Evolutionary conservation across 2,113 vertebrate genomes (phyloP), one percentile per base, ranked within the genome.

Genomic region (Holacanthus passer): DNA sequence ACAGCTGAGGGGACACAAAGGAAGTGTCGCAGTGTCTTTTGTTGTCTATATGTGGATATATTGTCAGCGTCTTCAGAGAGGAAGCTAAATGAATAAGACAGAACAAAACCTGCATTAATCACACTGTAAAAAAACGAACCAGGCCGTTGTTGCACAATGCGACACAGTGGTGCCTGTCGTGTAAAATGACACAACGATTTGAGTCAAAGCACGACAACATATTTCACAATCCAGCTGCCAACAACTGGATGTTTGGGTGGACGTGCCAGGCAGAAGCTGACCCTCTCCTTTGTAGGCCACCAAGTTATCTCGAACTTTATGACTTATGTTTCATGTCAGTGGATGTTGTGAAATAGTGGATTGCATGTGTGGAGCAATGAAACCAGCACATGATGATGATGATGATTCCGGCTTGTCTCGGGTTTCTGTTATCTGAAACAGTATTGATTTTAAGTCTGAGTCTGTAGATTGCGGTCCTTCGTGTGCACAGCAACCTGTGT

Each of bases 351-450:
- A 63, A 32, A 29, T 32, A n/a, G 39, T 19, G 13, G 24, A 63
- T 41, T 31, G 29, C 41, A 32, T 32, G 35, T 71, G 31, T 24
- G 12, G 48, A 35, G 20, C 1, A 32, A 5, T 17, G 52, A 70
- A 55, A 45, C 56, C 1, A 48, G 29, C 53, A 56, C 55, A 24
- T 24, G 37, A 72, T 64, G 67, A 20, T 32, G 12, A 32, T 59
- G 50, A 59, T 58, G 48, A 37, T 24, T 16, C 24, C 29, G 31
- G n/a, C 60, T 39, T 4, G 2, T 80, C 78, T 89, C 84, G 62
- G 43, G 56, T 88, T 89, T 87, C 63, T 84, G 89, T 77, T 77
- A 88, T 90, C 72, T 73, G 89, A 89, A 60, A 81, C 71, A 0
- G 7, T 83, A 93, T 92, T 72, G 87, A 91, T 92, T 82, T 66